Evolutionary conservation across 2,797 vertebrate species (phyloP).

Genomic region (Garrulus glandarius): DNA sequence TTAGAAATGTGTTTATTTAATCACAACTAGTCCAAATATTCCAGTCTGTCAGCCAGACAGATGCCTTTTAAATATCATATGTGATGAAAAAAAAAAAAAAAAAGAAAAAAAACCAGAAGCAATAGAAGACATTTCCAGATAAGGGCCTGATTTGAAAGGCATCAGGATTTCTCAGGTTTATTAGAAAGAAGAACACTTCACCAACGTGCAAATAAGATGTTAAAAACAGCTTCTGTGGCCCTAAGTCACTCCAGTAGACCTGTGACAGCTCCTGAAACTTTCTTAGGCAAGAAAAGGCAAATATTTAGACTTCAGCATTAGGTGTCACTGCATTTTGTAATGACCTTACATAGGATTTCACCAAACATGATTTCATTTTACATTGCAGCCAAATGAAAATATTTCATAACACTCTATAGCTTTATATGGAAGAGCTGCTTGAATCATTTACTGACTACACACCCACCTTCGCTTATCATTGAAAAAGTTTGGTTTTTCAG

Average conservation of each 20-base stretch:
- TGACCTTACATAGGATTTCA: not conserved
- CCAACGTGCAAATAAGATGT: not conserved
- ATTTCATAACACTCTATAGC: not conserved
- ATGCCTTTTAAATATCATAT: not conserved
- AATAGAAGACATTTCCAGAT: not conserved
- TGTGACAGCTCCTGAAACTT: not conserved
- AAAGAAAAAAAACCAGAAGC: not conserved
- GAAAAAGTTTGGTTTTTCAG: conserved; percentile 96
- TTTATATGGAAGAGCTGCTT: not conserved
- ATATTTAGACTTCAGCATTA: not conserved
- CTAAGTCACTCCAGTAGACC: not conserved
- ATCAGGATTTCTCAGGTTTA: not conserved
- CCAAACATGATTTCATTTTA: not conserved
- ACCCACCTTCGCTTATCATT: conserved; percentile 94
- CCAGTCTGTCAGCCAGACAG: not conserved
- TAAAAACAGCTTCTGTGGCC: not conserved
- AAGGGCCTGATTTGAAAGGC: not conserved
- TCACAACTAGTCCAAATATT: not conserved
- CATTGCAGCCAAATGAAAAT: not conserved
- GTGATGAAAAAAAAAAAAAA: not conserved
- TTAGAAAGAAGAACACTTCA: not conserved
- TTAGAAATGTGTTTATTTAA: not conserved
- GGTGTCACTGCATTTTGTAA: not conserved
- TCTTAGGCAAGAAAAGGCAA: not conserved
- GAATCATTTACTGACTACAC: not conserved